phyloP scores from a whole-genome alignment of 2,888 invertebrate species.

The Dichetophora obliterata region DNA sequence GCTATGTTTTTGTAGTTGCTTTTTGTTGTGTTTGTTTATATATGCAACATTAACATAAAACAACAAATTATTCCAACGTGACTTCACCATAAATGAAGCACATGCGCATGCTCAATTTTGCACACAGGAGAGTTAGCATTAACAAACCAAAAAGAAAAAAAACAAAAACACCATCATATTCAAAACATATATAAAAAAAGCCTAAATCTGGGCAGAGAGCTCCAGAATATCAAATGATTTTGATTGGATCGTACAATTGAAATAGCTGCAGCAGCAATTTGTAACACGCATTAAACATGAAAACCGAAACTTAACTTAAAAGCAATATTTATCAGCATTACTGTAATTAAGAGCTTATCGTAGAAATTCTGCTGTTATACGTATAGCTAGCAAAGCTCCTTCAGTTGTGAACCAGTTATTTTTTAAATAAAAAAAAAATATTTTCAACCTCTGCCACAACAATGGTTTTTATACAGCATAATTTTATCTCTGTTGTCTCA shows the following conservation, averaged over 20 bases:
- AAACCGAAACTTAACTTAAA: background rate
- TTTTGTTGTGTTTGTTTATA: constrained; percentile 38
- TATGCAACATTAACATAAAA: constrained; percentile 70
- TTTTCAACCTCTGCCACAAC: background rate
- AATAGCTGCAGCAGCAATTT: no score
- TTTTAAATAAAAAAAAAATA: background rate
- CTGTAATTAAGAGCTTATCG: no score
- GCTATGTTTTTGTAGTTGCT: background rate
- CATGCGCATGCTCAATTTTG: constrained; percentile 36
- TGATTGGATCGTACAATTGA: no score
- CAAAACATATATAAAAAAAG: background rate
- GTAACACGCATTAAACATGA: no score
- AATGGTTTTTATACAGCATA: background rate
- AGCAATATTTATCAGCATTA: background rate
- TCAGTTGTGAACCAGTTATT: no score
- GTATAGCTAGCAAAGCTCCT: no score
- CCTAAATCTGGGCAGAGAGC: background rate
- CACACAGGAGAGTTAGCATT: no score
- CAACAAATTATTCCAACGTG: constrained; percentile 71
- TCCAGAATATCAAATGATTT: no score
- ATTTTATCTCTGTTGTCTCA: constrained; percentile 59
- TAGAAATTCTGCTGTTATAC: no score
- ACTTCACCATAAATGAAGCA: constrained; percentile 69
- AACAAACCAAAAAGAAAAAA: no score
- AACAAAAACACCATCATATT: no score